Evolutionary conservation across 2,113 vertebrate species (phyloP).

Genomic region (Rissa tridactyla): DNA sequence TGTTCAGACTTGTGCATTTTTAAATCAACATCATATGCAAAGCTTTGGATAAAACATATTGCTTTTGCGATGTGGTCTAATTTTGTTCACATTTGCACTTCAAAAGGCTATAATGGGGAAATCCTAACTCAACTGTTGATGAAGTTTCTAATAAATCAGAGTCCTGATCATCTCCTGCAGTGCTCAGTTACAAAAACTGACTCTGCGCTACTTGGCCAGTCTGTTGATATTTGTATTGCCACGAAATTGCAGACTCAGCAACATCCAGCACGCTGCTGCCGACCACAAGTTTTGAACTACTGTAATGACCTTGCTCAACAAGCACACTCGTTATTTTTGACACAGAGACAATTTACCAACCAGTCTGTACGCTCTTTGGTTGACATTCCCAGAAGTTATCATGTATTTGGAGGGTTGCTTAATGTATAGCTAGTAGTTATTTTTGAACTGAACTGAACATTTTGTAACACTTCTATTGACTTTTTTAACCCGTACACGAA

Average conservation of each 20-base stretch:
- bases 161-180: not conserved
- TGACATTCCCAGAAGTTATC: conserved; percentile 57
- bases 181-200: not conserved
- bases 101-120: conserved; percentile 39
- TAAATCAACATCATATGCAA: conserved; percentile 44
- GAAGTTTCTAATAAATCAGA: conserved; percentile 32
- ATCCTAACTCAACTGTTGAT: not conserved
- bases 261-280: not conserved
- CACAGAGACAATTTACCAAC: conserved; percentile 33
- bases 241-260: conserved; percentile 10
- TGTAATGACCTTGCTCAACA: conserved; percentile 35
- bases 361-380: conserved; percentile 21
- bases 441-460: conserved; percentile 40
- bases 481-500: conserved; percentile 35
- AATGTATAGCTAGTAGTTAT: conserved; percentile 50
- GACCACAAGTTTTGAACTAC: not conserved
- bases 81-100: conserved; percentile 50
- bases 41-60: conserved; percentile 11
- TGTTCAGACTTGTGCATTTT: conserved; percentile 40
- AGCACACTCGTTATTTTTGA: conserved; percentile 40
- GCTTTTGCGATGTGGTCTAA: not conserved
- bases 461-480: conserved; percentile 48
- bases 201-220: not conserved
- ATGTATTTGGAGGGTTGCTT: conserved; percentile 43
- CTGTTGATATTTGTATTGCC: conserved; percentile 18